These are phyloP conservation scores for Lathronympha strigana DNA, from an alignment of 2,888 invertebrate genomes.

Conservation along the genomic window DNA sequence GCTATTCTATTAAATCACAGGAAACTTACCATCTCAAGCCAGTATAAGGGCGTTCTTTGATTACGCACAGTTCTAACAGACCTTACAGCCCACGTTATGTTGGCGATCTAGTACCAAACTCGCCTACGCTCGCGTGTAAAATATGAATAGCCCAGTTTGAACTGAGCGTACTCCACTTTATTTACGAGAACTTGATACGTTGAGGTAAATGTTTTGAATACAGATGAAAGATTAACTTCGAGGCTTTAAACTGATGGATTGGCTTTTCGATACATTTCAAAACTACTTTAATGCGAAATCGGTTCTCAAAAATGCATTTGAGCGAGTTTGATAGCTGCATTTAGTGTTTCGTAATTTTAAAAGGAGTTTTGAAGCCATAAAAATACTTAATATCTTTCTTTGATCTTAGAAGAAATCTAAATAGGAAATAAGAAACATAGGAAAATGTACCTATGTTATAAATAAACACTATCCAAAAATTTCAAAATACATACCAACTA, in stretches of 20 bases:
- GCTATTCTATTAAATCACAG: background rate
- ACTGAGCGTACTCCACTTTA: background rate
- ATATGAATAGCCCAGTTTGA: too few species aligned
- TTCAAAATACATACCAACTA: too few species aligned
- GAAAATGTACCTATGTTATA: too few species aligned
- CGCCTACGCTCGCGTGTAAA: too few species aligned
- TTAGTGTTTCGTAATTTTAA: background rate
- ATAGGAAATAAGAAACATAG: too few species aligned
- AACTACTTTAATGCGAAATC: background rate
- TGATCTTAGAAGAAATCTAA: too few species aligned
- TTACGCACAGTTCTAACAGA: background rate
- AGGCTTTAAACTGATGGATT: constrained; percentile 14
- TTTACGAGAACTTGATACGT: constrained; percentile 9
- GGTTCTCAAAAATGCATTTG: background rate
- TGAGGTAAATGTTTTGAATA: constrained; percentile 8
- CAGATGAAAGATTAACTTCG: constrained; percentile 12
- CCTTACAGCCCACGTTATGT: background rate
- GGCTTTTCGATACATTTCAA: constrained; percentile 4
- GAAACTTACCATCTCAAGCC: background rate
- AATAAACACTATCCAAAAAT: too few species aligned
- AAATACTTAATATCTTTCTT: too few species aligned
- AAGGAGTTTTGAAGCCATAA: too few species aligned
- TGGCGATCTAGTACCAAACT: too few species aligned
- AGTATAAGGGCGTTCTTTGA: background rate
- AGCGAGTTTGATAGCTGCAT: background rate